phyloP scores from a whole-genome alignment of 2,888 invertebrate genomes.

The Thecocarcelia acutangulata region DNA sequence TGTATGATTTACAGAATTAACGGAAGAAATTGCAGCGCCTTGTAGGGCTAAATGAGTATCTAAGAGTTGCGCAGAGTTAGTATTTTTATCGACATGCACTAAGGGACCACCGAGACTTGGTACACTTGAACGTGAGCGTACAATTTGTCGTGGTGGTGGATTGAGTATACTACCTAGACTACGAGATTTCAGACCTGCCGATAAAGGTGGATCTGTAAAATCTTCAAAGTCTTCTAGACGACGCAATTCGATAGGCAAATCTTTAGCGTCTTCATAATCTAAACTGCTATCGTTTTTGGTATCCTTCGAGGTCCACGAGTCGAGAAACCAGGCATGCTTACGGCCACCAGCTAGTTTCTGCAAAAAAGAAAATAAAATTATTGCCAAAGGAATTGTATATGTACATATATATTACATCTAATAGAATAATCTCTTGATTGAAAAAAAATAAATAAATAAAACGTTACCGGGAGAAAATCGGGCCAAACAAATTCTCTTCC shows the following conservation, averaged over 20 bases:
- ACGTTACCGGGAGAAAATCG: no score
- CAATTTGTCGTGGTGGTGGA: constrained; percentile 86
- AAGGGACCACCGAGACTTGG: constrained; percentile 84
- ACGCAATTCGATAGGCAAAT: constrained; percentile 93
- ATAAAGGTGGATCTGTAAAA: constrained; percentile 83
- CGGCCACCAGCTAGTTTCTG: constrained; percentile 90
- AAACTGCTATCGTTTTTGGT: constrained; percentile 84
- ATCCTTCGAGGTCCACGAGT: constrained; percentile 87
- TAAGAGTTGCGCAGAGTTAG: constrained; percentile 49
- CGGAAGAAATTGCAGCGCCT: constrained; percentile 54
- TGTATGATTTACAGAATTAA: constrained; percentile 27
- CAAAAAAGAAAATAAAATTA: constrained; percentile 25
- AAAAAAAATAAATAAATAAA: no score
- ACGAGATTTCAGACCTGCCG: constrained; percentile 88
- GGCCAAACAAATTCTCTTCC: no score
- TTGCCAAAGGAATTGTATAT: no score
- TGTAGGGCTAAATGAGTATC: constrained; percentile 57
- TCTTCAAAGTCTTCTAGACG: constrained; percentile 87
- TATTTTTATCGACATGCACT: constrained; percentile 67
- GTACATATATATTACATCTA: no score
- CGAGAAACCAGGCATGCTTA: constrained; percentile 89
- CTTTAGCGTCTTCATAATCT: constrained; percentile 86
- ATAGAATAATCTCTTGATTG: no score
- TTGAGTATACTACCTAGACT: constrained; percentile 92
- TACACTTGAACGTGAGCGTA: constrained; percentile 89